These are phyloP conservation scores for Drosophila cracens DNA, from an alignment of 2,888 invertebrate genomes.

Conservation along the genomic window DNA sequence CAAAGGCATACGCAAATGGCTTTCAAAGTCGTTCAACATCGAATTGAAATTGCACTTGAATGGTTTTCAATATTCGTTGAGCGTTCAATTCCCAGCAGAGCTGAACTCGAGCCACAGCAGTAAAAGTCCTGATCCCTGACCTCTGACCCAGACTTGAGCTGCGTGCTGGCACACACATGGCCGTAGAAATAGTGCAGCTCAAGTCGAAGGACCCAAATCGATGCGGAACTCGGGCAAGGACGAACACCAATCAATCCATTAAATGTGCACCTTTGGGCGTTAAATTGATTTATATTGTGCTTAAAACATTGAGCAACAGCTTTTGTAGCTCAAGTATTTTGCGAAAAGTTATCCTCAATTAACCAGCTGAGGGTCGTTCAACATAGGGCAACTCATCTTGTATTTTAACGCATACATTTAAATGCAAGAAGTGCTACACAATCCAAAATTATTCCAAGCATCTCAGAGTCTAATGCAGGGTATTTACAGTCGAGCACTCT, in stretches of 20 bases:
- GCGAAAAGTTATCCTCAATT: background rate
- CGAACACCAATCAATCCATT: constrained; percentile 19
- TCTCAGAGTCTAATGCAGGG: background rate
- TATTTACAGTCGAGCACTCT: background rate
- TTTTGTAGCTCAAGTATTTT: background rate
- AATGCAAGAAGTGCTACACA: background rate
- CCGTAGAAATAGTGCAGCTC: background rate
- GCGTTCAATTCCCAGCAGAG: constrained; percentile 11
- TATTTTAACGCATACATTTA: no score
- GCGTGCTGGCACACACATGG: background rate
- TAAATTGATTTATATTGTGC: constrained; percentile 17
- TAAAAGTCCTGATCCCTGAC: constrained; percentile 12
- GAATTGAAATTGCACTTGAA: constrained; percentile 56
- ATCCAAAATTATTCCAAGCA: background rate
- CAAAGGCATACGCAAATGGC: constrained; percentile 36
- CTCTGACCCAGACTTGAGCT: constrained; percentile 16
- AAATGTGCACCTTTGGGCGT: constrained; percentile 12
- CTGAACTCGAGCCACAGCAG: constrained; percentile 2
- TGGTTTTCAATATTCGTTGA: constrained; percentile 47
- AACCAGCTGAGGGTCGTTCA: background rate
- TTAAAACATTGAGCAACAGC: background rate
- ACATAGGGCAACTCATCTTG: no score
- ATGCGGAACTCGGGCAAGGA: constrained; percentile 4
- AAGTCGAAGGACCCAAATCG: constrained; percentile 7
- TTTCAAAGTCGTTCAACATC: constrained; percentile 25